Evolutionary conservation across 1,140 invertebrate species (phyloP).

Genomic region (Polypedilum vanderplanki): DNA sequence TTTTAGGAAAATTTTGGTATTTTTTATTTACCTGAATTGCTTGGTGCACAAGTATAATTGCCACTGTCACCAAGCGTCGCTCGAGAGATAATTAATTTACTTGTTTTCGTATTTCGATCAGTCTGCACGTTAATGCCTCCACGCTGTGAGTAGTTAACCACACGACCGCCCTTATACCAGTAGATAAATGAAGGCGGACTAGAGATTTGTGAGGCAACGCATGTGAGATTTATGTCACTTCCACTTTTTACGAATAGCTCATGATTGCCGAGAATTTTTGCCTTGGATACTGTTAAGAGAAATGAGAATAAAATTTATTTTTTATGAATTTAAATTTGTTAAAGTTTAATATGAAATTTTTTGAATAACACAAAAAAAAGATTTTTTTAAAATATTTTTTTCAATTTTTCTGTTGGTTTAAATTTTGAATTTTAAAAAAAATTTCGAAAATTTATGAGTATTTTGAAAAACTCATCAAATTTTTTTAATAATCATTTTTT

Average conservation of each 20-base stretch:
- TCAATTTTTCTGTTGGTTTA: no score
- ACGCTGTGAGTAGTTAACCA: slow-evolving; percentile 74
- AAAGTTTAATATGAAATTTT: no score
- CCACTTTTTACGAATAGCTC: slow-evolving; percentile 81
- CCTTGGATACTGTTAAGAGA: slow-evolving; percentile 67
- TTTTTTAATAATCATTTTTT: background rate
- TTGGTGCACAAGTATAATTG: slow-evolving; percentile 71
- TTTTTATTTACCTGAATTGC: slow-evolving; percentile 44
- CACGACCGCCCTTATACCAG: slow-evolving; percentile 72
- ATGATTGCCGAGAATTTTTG: slow-evolving; percentile 75
- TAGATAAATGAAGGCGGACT: slow-evolving; percentile 56
- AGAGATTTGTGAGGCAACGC: background rate
- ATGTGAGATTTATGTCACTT: slow-evolving; percentile 73
- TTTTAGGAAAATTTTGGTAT: background rate
- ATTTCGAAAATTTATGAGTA: background rate
- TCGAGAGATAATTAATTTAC: slow-evolving; percentile 63
- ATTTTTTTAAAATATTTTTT: background rate
- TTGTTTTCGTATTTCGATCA: slow-evolving; percentile 68
- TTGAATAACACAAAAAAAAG: background rate
- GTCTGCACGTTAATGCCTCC: slow-evolving; percentile 73
- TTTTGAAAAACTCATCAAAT: background rate
- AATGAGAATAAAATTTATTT: background rate
- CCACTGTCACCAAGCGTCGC: slow-evolving; percentile 65
- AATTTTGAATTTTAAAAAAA: background rate
- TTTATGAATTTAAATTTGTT: background rate